These are phyloP conservation scores for Drusus annulatus DNA, from an alignment of 1,140 invertebrate genomes.

Conservation along the genomic window DNA sequence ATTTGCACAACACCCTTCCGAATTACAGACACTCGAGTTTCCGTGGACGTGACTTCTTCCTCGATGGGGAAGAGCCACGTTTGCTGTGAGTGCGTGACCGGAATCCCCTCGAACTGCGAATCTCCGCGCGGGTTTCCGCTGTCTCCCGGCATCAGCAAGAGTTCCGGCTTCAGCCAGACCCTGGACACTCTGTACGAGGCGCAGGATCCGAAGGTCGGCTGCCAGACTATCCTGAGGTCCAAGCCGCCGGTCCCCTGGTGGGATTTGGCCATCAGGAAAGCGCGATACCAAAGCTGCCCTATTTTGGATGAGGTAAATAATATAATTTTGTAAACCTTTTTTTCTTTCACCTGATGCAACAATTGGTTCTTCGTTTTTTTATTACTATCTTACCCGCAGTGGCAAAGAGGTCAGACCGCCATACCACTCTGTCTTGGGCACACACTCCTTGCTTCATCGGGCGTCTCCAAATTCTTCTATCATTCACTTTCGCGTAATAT, in stretches of 20 bases:
- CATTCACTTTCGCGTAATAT: no score
- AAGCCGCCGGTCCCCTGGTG: slow-evolving; percentile 86
- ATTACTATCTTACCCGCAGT: no score
- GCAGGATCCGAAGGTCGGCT: slow-evolving; percentile 75
- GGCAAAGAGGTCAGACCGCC: no score
- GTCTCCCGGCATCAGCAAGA: slow-evolving; percentile 37
- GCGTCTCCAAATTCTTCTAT: no score
- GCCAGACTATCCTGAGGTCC: slow-evolving; percentile 74
- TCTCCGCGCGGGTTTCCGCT: slow-evolving; percentile 48
- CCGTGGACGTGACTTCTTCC: slow-evolving; percentile 63
- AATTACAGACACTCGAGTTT: slow-evolving; percentile 70
- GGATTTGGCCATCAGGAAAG: slow-evolving; percentile 85
- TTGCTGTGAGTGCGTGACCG: slow-evolving; percentile 70
- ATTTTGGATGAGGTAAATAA: slow-evolving; percentile 74
- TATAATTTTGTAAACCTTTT: slow-evolving; percentile 14
- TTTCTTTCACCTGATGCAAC: no score
- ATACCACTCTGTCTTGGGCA: no score
- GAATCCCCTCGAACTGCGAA: slow-evolving; percentile 63
- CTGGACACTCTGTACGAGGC: slow-evolving; percentile 70
- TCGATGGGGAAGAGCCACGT: slow-evolving; percentile 66
- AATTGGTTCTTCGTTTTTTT: no score
- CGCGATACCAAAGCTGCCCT: slow-evolving; percentile 81
- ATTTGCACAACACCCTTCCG: slow-evolving; percentile 62
- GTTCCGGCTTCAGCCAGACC: slow-evolving; percentile 62
- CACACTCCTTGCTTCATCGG: no score